Conservation (phyloP, 2,113 vertebrate species). For the Pterophyllum scalare region DNA sequence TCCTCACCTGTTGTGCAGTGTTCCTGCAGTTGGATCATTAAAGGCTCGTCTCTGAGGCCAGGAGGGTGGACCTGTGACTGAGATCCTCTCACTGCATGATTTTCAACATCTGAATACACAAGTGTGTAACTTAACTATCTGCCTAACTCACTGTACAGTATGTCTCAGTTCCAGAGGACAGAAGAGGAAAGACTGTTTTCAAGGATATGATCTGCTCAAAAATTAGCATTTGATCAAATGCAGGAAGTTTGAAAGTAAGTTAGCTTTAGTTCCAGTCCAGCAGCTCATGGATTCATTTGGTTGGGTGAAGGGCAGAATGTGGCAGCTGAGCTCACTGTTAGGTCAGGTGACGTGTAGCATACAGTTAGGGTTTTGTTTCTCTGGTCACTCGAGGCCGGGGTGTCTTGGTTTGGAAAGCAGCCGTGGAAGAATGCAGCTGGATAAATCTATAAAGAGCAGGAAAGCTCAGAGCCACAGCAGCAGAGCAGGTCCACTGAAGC, state of each 20-base stretch:
- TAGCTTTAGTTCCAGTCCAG: neutral
- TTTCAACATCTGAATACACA: neutral
- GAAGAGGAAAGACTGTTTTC: neutral
- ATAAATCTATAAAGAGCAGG: neutral
- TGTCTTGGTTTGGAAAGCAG: neutral
- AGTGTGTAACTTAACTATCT: too few species aligned
- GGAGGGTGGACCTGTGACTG: neutral
- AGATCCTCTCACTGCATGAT: neutral
- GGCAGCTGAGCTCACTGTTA: neutral
- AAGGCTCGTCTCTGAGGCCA: neutral
- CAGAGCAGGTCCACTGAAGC: neutral
- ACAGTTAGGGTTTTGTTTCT: neutral
- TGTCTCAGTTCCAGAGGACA: neutral
- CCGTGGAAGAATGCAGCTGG: neutral
- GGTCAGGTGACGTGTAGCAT: fast-evolving
- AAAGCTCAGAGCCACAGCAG: neutral
- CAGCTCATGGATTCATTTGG: too few species aligned
- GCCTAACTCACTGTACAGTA: too few species aligned
- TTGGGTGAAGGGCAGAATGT: too few species aligned
- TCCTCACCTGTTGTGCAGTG: neutral
- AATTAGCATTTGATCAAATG: neutral
- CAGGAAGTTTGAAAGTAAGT: neutral
- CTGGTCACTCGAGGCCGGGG: neutral
- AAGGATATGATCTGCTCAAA: too few species aligned
- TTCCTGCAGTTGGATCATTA: neutral